Evolutionary conservation across 2,888 invertebrate genomes (phyloP).

Genomic region (Hirtodrosophila histrioides): DNA sequence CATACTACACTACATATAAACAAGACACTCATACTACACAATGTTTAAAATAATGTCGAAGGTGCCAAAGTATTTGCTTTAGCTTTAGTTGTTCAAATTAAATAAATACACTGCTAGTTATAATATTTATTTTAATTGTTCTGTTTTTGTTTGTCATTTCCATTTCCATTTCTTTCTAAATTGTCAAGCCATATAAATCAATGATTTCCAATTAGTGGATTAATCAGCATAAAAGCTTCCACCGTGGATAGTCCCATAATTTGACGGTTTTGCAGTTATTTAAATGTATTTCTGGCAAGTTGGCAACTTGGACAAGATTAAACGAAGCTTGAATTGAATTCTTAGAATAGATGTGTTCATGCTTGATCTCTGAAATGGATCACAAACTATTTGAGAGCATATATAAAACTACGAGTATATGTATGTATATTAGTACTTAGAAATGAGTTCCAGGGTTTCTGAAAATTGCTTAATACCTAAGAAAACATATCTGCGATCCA

Average conservation of each 20-base stretch:
- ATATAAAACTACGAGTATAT: constrained; percentile 17
- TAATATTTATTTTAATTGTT: constrained; percentile 51
- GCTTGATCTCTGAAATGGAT: constrained; percentile 29
- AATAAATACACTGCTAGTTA: constrained; percentile 58
- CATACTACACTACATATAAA: constrained; percentile 11
- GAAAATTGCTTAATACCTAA: constrained; percentile 46
- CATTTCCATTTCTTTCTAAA: constrained; percentile 1
- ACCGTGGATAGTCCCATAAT: not conserved
- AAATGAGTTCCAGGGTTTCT: constrained; percentile 46
- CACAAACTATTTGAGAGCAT: constrained; percentile 15
- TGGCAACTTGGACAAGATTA: constrained; percentile 27
- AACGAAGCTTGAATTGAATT: constrained; percentile 17
- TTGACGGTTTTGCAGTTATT: not conserved
- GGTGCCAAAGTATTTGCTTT: constrained; percentile 80
- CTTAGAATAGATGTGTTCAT: constrained; percentile 36
- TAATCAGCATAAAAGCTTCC: too few species aligned
- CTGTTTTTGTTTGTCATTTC: constrained; percentile 5
- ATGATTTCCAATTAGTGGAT: constrained; percentile 12
- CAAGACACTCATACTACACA: constrained; percentile 28
- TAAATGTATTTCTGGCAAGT: constrained; percentile 3
- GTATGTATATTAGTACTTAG: constrained; percentile 23
- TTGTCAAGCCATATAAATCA: not conserved
- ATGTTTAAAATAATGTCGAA: constrained; percentile 56
- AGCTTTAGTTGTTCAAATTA: constrained; percentile 63
- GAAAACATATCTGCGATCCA: constrained; percentile 60